Percentiles rank a stretch among this genome's conserved stretches.
These are phyloP conservation scores for Psylliodes chrysocephalus DNA, from an alignment of 2,888 invertebrate species.

Conservation along the genomic window DNA sequence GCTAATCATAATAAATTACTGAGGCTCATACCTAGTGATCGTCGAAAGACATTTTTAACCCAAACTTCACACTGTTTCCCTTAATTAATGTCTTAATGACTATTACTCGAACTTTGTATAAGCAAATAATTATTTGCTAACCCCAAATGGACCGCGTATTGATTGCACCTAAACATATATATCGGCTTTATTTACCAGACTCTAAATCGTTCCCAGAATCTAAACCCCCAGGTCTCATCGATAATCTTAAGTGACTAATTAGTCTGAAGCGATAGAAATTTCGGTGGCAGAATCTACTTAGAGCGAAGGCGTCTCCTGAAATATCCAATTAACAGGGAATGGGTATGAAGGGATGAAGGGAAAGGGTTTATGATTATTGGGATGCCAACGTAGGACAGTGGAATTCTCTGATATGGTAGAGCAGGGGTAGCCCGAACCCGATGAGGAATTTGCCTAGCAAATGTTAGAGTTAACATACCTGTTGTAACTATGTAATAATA, in stretches of 20 bases:
- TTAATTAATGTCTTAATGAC: no score
- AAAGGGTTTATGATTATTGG: slow-evolving; percentile 13
- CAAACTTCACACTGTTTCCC: no score
- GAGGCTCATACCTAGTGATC: no score
- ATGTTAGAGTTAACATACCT: not conserved
- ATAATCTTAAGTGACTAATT: slow-evolving; percentile 16
- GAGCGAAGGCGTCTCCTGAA: not conserved
- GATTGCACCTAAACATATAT: not conserved
- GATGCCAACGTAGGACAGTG: not conserved
- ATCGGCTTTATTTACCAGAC: not conserved
- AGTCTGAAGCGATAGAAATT: slow-evolving; percentile 1
- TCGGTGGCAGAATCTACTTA: slow-evolving; percentile 1
- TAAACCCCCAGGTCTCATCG: not conserved
- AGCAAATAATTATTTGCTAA: not conserved
- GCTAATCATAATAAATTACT: no score
- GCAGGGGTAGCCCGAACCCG: not conserved
- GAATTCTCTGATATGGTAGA: not conserved
- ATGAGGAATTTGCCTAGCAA: not conserved
- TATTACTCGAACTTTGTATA: not conserved
- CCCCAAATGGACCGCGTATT: no score
- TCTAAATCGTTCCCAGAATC: not conserved
- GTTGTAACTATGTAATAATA: no score
- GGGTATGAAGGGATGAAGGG: slow-evolving; percentile 1
- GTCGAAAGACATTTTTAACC: no score
- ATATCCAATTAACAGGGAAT: slow-evolving; percentile 15